Evolutionary conservation across 2,888 invertebrate genomes (phyloP).

Genomic region (Athalia rosae): DNA sequence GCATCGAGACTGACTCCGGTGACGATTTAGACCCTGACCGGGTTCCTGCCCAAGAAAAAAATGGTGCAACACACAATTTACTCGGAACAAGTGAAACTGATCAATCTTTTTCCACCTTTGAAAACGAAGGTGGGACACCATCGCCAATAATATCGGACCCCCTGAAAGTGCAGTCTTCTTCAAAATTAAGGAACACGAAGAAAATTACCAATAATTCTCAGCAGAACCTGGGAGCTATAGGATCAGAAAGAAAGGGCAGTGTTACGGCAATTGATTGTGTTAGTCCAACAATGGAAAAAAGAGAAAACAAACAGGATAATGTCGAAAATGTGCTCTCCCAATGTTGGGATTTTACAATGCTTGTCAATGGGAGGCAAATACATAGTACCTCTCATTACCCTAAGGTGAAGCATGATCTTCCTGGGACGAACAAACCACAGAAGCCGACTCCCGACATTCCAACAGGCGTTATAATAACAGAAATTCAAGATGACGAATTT

Average conservation of each 20-base stretch:
- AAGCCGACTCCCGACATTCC: not conserved
- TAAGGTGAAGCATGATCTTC: not conserved
- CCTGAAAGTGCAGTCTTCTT: not conserved
- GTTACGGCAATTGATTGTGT: slow-evolving; percentile 39
- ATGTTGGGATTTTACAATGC: slow-evolving; percentile 59
- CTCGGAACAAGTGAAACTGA: not conserved
- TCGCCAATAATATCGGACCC: not conserved
- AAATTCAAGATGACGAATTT: slow-evolving; percentile 44
- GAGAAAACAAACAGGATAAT: slow-evolving; percentile 26
- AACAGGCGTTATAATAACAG: slow-evolving; percentile 19
- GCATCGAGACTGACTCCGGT: slow-evolving; percentile 33
- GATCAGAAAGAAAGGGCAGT: slow-evolving; percentile 56
- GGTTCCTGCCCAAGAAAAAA: not conserved
- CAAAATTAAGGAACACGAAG: not conserved
- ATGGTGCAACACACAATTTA: not conserved
- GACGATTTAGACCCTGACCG: slow-evolving; percentile 22
- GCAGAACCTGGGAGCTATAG: slow-evolving; percentile 57
- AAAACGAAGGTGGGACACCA: not conserved
- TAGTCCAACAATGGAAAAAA: slow-evolving; percentile 20
- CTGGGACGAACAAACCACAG: not conserved
- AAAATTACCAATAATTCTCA: not conserved
- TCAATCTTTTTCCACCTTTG: not conserved
- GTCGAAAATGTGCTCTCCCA: slow-evolving; percentile 53
- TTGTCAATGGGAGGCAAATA: slow-evolving; percentile 52
- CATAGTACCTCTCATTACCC: slow-evolving; percentile 53